These are phyloP conservation scores for Romanomermis culicivorax DNA, from an alignment of 2,888 invertebrate species.

Conservation along the genomic window DNA sequence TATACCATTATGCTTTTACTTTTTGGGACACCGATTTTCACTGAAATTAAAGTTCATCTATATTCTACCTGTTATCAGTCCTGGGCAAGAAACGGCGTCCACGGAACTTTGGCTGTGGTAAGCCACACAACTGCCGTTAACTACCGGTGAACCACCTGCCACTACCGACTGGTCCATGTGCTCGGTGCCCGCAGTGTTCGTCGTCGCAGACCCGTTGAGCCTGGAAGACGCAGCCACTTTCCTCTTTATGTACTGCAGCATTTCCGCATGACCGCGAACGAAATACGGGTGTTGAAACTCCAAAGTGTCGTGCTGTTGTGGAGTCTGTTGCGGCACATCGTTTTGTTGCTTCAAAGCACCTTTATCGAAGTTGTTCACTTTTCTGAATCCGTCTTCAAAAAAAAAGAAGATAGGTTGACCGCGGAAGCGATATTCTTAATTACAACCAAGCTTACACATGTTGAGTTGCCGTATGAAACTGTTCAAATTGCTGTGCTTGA, in stretches of 20 bases:
- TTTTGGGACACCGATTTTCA: no score
- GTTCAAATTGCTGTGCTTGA: constrained; percentile 98
- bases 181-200: no score
- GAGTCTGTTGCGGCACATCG: constrained; percentile 34
- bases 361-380: constrained; percentile 72
- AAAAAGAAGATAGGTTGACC: neutral
- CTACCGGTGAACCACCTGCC: no score
- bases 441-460: constrained; percentile 64
- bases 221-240: constrained; percentile 41
- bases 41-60: no score
- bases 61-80: no score
- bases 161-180: no score
- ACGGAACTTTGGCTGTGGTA: no score
- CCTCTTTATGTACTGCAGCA: constrained; percentile 73
- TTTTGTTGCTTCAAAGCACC: constrained; percentile 46
- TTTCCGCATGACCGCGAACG: constrained; percentile 55
- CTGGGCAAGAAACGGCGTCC: no score
- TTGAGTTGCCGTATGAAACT: constrained; percentile 92
- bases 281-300: constrained; percentile 90
- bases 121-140: no score
- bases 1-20: no score
- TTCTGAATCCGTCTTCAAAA: constrained; percentile 69
- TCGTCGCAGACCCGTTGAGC: no score
- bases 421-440: no score
- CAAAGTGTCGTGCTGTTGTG: constrained; percentile 59